Conservation (phyloP, 2,888 invertebrate species). For the Brachyptera risi region DNA sequence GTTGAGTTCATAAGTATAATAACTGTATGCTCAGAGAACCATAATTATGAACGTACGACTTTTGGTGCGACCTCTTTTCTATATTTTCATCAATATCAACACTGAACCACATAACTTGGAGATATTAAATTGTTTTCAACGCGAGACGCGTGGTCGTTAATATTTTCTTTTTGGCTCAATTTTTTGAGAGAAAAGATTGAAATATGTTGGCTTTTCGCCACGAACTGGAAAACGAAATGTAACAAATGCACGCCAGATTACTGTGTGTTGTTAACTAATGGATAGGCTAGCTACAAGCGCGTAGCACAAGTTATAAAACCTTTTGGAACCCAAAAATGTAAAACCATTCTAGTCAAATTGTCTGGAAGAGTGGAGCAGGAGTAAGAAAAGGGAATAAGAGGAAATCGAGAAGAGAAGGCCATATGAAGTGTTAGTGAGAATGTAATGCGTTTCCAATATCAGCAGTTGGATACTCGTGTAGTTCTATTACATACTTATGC, state of each 20-base stretch:
- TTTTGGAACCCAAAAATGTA: slow-evolving; percentile 5
- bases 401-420: too few species aligned
- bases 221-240: not conserved
- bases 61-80: not conserved
- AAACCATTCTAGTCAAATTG: slow-evolving; percentile 3
- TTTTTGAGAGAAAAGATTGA: not conserved
- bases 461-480: not conserved
- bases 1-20: too few species aligned
- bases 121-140: not conserved
- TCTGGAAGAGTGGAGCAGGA: slow-evolving; percentile 4
- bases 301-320: not conserved
- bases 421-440: not conserved
- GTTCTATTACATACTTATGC: too few species aligned
- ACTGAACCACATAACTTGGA: not conserved
- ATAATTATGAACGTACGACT: too few species aligned
- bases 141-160: not conserved
- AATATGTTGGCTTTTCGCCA: slow-evolving; percentile 9
- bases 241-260: slow-evolving; percentile 3
- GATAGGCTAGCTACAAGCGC: not conserved
- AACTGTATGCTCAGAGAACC: too few species aligned
- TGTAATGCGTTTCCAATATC: slow-evolving; percentile 2
- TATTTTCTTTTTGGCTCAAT: not conserved
- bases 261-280: not conserved
- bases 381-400: not conserved
- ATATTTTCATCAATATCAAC: not conserved